Percentiles rank a stretch among this genome's conserved stretches.
These are phyloP conservation scores for Spermophilus dauricus DNA, from an alignment of 2,113 vertebrate species.

Conservation along the genomic window DNA sequence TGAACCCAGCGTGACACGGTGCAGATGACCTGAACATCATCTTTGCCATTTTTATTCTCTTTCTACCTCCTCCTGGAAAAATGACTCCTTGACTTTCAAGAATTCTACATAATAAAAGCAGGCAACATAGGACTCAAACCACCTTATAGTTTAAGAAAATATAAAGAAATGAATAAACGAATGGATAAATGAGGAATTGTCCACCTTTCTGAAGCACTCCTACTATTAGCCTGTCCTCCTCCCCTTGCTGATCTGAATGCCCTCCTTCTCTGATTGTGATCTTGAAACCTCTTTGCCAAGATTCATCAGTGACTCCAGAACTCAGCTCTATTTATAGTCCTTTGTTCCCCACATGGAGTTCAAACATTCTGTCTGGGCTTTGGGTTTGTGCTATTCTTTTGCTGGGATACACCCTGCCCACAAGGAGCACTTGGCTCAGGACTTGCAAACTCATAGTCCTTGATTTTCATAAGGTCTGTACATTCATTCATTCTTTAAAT, in stretches of 20 bases:
- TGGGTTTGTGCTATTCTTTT: background rate
- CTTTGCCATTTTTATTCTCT: background rate
- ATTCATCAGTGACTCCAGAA: background rate
- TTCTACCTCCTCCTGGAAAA: background rate
- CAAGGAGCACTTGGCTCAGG: background rate
- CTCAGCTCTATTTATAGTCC: background rate
- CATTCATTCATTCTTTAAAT: background rate
- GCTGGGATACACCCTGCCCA: background rate
- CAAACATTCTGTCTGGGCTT: background rate
- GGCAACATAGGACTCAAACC: background rate
- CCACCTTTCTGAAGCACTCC: background rate
- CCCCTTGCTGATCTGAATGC: background rate
- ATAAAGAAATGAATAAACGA: background rate
- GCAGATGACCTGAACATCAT: background rate
- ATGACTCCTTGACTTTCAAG: background rate
- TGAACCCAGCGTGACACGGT: accelerated
- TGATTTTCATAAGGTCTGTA: background rate
- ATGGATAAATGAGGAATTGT: background rate
- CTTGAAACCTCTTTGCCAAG: background rate
- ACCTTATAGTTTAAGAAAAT: background rate
- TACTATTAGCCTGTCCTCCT: background rate
- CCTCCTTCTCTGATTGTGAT: background rate
- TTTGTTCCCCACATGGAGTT: background rate
- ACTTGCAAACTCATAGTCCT: background rate
- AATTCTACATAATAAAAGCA: background rate